Evolutionary conservation across 2,888 invertebrate species (phyloP).

Genomic region (Papilio elwesi): DNA sequence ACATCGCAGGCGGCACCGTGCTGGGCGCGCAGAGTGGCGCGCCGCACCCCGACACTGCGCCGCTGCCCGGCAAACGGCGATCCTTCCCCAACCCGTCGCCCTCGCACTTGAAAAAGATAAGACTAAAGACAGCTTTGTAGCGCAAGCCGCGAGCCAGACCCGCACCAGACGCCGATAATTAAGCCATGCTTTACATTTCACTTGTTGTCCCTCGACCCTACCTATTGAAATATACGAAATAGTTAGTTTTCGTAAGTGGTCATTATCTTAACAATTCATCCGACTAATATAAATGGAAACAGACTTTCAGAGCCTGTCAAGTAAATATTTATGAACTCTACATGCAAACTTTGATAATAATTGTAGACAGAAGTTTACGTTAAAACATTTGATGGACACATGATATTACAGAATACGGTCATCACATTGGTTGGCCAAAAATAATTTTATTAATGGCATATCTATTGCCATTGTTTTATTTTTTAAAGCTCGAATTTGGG

Average conservation of each 20-base stretch:
- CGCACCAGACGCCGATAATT: constrained; percentile 40
- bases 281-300: not conserved
- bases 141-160: constrained; percentile 62
- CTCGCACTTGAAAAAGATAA: constrained; percentile 73
- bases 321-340: too few species aligned
- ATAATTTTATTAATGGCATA: not conserved
- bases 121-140: constrained; percentile 74
- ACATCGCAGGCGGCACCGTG: constrained; percentile 62
- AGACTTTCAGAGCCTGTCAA: not conserved
- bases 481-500: not conserved
- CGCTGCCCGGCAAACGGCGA: constrained; percentile 59
- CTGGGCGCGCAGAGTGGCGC: constrained; percentile 45
- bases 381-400: not conserved
- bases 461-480: not conserved
- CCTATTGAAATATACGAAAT: not conserved
- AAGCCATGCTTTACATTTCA: too few species aligned
- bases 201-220: too few species aligned
- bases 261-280: not conserved
- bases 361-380: not conserved
- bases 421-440: too few species aligned
- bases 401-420: too few species aligned
- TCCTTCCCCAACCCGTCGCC: constrained; percentile 64
- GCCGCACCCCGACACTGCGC: constrained; percentile 43
- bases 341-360: too few species aligned
- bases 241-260: not conserved